Evolutionary conservation across 2,113 vertebrate genomes (phyloP).

Genomic region (Semnornis frantzii): DNA sequence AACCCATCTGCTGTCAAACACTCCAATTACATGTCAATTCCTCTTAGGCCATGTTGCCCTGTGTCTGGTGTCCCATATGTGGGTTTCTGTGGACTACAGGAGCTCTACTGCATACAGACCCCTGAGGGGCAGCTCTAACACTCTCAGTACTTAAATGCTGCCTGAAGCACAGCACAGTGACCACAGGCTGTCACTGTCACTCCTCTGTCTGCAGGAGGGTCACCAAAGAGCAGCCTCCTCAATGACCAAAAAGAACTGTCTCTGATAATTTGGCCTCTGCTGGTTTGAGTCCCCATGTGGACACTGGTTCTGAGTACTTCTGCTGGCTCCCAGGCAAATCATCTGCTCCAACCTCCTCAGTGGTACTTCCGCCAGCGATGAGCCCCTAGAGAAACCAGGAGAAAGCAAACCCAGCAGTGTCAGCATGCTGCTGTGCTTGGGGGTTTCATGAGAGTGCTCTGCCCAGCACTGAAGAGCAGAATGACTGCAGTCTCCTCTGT

Average conservation of each 20-base stretch:
- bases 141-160: background rate
- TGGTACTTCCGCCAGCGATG: conserved; percentile 84
- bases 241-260: background rate
- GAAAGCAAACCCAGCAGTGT: background rate
- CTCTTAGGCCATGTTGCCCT: background rate
- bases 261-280: background rate
- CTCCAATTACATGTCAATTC: rapidly evolving
- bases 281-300: background rate
- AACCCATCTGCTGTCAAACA: no score
- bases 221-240: background rate
- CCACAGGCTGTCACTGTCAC: background rate
- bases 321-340: background rate
- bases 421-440: rapidly evolving
- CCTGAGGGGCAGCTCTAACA: background rate
- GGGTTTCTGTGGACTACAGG: background rate
- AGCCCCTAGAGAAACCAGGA: conserved; percentile 54
- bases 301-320: background rate
- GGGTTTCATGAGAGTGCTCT: rapidly evolving
- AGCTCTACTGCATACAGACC: background rate
- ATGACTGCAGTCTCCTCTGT: background rate
- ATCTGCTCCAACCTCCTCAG: conserved; percentile 20
- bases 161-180: background rate
- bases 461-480: background rate
- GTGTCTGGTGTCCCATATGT: background rate
- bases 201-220: background rate